Percentiles rank a stretch among this genome's conserved stretches.
Conservation (phyloP, 2,888 invertebrate species). For the Cataglyphis livida region DNA sequence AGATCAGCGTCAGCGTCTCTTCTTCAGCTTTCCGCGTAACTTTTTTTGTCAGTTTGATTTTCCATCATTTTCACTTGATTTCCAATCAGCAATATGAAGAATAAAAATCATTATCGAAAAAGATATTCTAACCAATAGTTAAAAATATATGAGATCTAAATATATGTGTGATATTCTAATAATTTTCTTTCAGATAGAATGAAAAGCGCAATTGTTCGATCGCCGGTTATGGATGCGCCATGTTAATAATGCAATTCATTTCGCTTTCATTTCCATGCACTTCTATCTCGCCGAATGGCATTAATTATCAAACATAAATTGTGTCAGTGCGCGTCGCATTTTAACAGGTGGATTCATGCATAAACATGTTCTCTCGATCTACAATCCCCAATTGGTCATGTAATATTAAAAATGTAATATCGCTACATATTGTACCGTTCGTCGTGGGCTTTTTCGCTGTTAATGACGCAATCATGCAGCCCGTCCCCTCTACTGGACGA, state of each 20-base stretch:
- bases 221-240: background rate
- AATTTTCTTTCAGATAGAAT: background rate
- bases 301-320: slow-evolving; percentile 53
- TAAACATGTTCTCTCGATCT: slow-evolving; percentile 62
- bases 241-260: slow-evolving; percentile 37
- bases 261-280: slow-evolving; percentile 47
- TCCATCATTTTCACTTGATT: slow-evolving; percentile 50
- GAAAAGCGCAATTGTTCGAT: background rate
- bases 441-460: slow-evolving; percentile 50
- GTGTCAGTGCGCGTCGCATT: slow-evolving; percentile 63
- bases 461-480: slow-evolving; percentile 61
- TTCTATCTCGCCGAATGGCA: slow-evolving; percentile 42
- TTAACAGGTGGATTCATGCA: slow-evolving; percentile 63
- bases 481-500: slow-evolving; percentile 58
- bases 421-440: slow-evolving; percentile 34
- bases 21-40: slow-evolving; percentile 52
- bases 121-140: background rate
- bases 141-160: slow-evolving; percentile 5
- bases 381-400: slow-evolving; percentile 49
- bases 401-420: slow-evolving; percentile 55
- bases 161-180: background rate
- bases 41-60: slow-evolving; percentile 47
- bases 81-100: background rate
- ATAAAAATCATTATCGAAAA: background rate
- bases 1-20: slow-evolving; percentile 27